Evolutionary conservation across 2,888 invertebrate species (phyloP), one percentile per base, ranked within the genome.

Genomic region (Chesias legatella): DNA sequence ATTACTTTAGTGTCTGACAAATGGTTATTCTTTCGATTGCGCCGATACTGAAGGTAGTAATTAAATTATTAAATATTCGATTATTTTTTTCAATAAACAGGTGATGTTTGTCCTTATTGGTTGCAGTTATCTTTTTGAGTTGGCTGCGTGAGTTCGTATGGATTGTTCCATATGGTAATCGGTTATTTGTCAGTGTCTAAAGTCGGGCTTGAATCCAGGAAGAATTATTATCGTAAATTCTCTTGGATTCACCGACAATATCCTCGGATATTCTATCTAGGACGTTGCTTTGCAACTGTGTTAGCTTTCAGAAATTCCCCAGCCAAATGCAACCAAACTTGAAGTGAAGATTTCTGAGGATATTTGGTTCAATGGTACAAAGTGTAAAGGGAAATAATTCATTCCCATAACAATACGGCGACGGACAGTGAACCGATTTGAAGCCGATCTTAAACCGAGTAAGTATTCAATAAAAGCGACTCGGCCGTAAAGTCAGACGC

Each of bases 401-500:
- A 69, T 67, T 51, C 53, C 44, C 46, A 50, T 60, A 73, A 76
- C 73, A 71, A 72, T 72, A 67, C 60, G 69, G 64, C 58, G 67
- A 73, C 36, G 21, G 64, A 67, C 67, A 64, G 60, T 67, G 64
- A 73, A 72, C 57, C 56, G 54, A 66, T 74, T 71, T 67, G 71
- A 69, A 66, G 58, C 58, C 54, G 13, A n/a, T 17, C 13, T 17
- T 17, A 17, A 17, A 17, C 56, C 50, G 63, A 69, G 64, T 74
- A 73, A 80, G 79, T 79, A 83, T 86, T 85, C 84, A 85, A 86
- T 86, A 81, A 85, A 83, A 79, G 72, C 67, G 76, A 68, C 42
- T 49, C 57, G 55, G 64, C 67, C 76, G 67, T 84, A 84, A 84
- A 83, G 63, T 57, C 62, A 59, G 63, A 66, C 54, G 57, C 51